A percentile compares a stretch with the other conserved stretches of the same genome.
phyloP scores from a whole-genome alignment of 92 coral and sea anemone genomes.

The Paragorgia papillata region DNA sequence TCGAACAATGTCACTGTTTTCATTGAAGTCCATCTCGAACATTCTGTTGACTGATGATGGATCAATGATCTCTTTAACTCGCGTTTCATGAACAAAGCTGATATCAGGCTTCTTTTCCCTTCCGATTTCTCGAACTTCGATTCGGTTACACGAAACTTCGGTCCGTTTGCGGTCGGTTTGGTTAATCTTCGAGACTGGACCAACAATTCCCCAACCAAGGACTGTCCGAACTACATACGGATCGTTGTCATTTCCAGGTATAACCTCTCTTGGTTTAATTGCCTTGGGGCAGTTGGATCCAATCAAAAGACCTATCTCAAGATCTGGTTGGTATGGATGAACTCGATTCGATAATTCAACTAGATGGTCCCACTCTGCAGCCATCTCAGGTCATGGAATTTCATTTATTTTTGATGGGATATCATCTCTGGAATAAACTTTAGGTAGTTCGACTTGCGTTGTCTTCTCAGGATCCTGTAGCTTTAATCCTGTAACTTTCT shows the following conservation, averaged over 20 bases:
- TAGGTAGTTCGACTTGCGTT: constrained; percentile 46
- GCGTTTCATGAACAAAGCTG: constrained; percentile 52
- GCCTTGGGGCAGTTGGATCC: too few relatives aligned
- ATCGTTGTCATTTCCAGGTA: constrained; percentile 53
- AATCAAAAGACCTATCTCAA: constrained; percentile 46
- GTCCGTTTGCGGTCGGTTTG: constrained; percentile 14
- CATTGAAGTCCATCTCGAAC: constrained; percentile 62
- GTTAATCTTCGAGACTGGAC: constrained; percentile 35
- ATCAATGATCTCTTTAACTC: constrained; percentile 53
- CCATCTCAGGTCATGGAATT: constrained; percentile 51
- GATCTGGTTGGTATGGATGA: constrained; percentile 28
- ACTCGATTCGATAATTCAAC: constrained; percentile 20
- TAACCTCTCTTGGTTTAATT: constrained; percentile 39
- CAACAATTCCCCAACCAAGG: constrained; percentile 41
- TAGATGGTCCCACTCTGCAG: constrained; percentile 48
- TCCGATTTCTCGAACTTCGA: constrained; percentile 55
- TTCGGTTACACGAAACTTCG: constrained; percentile 53
- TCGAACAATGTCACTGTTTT: constrained; percentile 40
- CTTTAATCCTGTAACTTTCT: constrained; percentile 43
- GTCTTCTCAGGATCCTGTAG: constrained; percentile 41
- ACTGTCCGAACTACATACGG: constrained; percentile 50
- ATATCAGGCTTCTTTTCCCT: constrained; percentile 45
- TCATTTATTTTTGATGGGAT: constrained; percentile 38
- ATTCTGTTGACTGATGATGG: constrained; percentile 61
- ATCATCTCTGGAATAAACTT: constrained; percentile 44